Conservation (phyloP, 2,888 invertebrate genomes). For the Tuberolachnus salignus region DNA sequence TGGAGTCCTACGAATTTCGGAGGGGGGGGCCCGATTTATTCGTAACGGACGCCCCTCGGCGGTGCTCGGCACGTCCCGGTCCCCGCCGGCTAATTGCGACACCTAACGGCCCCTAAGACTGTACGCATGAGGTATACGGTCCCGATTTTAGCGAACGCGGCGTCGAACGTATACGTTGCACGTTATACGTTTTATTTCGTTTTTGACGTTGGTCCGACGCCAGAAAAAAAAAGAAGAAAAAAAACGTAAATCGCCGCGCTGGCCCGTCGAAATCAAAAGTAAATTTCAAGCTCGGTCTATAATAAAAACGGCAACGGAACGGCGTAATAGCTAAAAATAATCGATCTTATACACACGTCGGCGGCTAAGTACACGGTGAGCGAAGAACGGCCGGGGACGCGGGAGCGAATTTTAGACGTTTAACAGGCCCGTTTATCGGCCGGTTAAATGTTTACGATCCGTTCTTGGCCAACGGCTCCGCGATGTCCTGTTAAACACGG, state of each 20-base stretch:
- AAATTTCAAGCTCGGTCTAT: conserved; percentile 15
- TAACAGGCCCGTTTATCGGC: conserved; percentile 43
- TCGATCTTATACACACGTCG: not conserved
- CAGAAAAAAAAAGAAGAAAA: too few relatives aligned
- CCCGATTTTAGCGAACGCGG: too few relatives aligned
- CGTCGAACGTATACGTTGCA: not conserved
- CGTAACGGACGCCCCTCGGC: too few relatives aligned
- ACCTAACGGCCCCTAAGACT: too few relatives aligned
- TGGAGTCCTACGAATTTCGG: too few relatives aligned
- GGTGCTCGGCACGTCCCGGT: too few relatives aligned
- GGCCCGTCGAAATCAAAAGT: conserved; percentile 24
- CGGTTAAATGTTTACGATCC: conserved; percentile 41
- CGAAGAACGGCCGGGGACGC: not conserved
- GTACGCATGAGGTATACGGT: too few relatives aligned
- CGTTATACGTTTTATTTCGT: not conserved
- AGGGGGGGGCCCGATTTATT: too few relatives aligned
- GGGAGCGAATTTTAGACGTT: conserved; percentile 1
- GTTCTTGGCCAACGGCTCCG: conserved; percentile 20
- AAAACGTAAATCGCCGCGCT: not conserved
- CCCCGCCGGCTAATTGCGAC: too few relatives aligned
- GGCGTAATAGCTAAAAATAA: conserved; percentile 41
- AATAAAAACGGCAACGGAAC: conserved; percentile 11
- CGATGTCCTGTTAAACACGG: conserved; percentile 17
- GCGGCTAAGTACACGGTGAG: too few relatives aligned
- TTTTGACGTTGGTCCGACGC: conserved; percentile 28